A percentile compares a stretch with the other conserved stretches of the same genome.
Conservation (phyloP, 2,888 invertebrate genomes). For the Nemapogon koenigi region DNA sequence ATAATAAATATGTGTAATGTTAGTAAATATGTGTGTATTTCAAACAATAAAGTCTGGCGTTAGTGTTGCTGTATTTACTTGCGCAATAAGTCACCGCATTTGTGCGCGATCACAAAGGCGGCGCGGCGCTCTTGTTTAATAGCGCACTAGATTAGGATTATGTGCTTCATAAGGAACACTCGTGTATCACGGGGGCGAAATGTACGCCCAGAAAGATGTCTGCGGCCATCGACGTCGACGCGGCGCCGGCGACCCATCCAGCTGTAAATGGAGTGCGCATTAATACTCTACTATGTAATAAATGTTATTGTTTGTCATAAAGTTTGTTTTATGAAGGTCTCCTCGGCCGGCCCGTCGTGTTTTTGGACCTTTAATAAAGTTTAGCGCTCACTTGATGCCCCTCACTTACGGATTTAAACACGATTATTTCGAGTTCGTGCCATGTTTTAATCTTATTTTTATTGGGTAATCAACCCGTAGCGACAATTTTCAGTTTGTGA, state of each 20-base stretch:
- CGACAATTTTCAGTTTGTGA: no score
- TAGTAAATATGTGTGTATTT: no score
- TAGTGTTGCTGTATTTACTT: slow-evolving; percentile 23
- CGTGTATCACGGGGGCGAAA: slow-evolving; percentile 23
- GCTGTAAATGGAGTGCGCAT: slow-evolving; percentile 51
- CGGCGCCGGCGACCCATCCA: slow-evolving; percentile 26
- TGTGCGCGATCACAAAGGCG: slow-evolving; percentile 9
- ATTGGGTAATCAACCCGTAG: no score
- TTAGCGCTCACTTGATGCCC: slow-evolving; percentile 35
- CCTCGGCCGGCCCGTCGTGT: slow-evolving; percentile 27
- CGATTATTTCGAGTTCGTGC: slow-evolving; percentile 24
- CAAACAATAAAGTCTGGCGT: no score
- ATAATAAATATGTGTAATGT: no score
- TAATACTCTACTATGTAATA: slow-evolving; percentile 58
- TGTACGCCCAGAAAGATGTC: slow-evolving; percentile 29
- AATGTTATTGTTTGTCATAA: slow-evolving; percentile 62
- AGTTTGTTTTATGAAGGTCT: slow-evolving; percentile 55
- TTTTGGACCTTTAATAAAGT: slow-evolving; percentile 46
- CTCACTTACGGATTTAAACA: slow-evolving; percentile 29
- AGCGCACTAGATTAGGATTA: slow-evolving; percentile 30
- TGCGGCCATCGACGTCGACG: slow-evolving; percentile 29
- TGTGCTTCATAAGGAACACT: slow-evolving; percentile 27
- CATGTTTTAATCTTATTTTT: slow-evolving; percentile 5
- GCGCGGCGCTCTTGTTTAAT: slow-evolving; percentile 22
- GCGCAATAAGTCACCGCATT: slow-evolving; percentile 18